A percentile compares a stretch with the other conserved stretches of the same genome.
phyloP scores from a whole-genome alignment of 2,888 invertebrate species.

The Sarcophaga carnaria region DNA sequence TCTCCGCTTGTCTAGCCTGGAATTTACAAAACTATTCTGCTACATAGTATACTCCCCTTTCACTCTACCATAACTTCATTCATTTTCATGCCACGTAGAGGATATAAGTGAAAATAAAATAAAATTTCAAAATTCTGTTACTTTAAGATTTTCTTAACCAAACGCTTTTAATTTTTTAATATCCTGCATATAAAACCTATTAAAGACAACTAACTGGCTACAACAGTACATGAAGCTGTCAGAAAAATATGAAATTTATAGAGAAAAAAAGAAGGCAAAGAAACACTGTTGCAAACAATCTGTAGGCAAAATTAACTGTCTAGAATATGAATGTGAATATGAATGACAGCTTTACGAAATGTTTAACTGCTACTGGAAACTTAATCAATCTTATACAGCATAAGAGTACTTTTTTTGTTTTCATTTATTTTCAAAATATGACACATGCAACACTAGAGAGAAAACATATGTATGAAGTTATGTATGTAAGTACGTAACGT shows the following conservation, averaged over 20 bases:
- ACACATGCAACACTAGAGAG: neutral
- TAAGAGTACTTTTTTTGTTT: neutral
- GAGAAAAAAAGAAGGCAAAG: no score
- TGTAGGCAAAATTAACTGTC: conserved; percentile 30
- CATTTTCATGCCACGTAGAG: no score
- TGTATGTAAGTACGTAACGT: neutral
- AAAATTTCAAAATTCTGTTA: no score
- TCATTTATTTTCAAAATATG: neutral
- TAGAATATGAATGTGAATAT: conserved; percentile 20
- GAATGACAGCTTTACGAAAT: conserved; percentile 33
- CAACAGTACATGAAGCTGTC: neutral
- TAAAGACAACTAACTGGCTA: neutral
- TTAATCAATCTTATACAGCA: conserved; percentile 30
- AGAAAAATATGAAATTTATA: neutral
- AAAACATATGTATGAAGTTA: neutral
- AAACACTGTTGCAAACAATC: neutral
- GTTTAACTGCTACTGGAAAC: conserved; percentile 31
- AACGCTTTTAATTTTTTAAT: neutral
- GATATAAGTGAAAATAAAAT: no score
- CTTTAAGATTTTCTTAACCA: no score
- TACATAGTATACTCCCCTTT: no score
- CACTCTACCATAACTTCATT: no score
- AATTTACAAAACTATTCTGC: no score
- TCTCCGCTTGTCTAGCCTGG: no score
- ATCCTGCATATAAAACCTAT: neutral